Evolutionary conservation across 2,113 vertebrate genomes (phyloP).

Genomic region (Sardina pilchardus): DNA sequence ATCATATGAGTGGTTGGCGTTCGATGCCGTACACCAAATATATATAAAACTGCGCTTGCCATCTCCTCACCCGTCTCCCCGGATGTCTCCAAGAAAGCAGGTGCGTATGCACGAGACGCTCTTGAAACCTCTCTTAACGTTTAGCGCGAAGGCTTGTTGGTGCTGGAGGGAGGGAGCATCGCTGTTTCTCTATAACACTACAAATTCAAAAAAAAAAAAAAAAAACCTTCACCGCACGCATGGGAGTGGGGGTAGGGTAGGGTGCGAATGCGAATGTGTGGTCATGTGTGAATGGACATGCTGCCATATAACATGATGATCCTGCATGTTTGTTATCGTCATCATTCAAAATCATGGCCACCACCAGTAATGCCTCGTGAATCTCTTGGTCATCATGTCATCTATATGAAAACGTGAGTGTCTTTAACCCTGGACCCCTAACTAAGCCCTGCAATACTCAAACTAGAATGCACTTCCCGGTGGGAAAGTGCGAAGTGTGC

Average conservation of each 20-base stretch:
- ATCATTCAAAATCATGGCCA: not conserved
- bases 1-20: not conserved
- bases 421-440: not conserved
- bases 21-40: constrained; percentile 3
- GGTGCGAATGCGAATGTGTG: not conserved
- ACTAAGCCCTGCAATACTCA: not conserved
- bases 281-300: constrained; percentile 2
- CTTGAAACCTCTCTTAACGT: not conserved
- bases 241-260: not conserved
- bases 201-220: not conserved
- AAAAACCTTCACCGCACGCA: not conserved
- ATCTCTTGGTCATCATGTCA: not conserved
- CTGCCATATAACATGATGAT: not conserved
- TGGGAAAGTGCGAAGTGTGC: no score
- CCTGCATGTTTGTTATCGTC: not conserved
- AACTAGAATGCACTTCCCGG: no score
- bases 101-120: constrained; percentile 17
- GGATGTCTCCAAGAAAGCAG: constrained; percentile 18
- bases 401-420: not conserved
- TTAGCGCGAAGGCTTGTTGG: constrained; percentile 3
- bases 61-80: not conserved
- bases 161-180: not conserved
- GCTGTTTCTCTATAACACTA: not conserved
- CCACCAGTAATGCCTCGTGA: not conserved
- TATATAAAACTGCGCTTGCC: constrained; percentile 5